phyloP scores from a whole-genome alignment of 2,888 invertebrate genomes.

The Ornithoptera alexandrae region DNA sequence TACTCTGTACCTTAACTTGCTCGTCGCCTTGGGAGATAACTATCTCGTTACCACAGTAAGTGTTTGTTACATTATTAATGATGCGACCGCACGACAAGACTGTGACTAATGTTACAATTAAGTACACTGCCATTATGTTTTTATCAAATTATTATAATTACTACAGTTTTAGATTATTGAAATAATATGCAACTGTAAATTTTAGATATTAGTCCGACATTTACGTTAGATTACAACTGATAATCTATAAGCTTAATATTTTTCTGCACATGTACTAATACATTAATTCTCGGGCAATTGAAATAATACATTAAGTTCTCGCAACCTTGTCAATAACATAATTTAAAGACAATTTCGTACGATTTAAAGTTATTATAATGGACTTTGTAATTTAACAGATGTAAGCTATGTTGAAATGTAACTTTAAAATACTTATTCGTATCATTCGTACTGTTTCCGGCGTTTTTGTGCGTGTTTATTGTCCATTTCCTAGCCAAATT shows the following conservation, averaged over 20 bases:
- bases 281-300: conserved; percentile 31
- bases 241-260: conserved; percentile 15
- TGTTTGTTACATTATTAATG: not conserved
- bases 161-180: conserved; percentile 46
- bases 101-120: conserved; percentile 28
- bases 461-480: conserved; percentile 38
- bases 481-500: conserved; percentile 75
- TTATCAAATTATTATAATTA: conserved; percentile 42
- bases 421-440: not conserved
- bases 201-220: conserved; percentile 51
- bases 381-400: conserved; percentile 8
- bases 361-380: conserved; percentile 10
- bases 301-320: conserved; percentile 27
- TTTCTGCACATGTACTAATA: conserved; percentile 21
- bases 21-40: too few species aligned
- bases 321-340: conserved; percentile 13
- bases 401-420: conserved; percentile 2
- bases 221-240: conserved; percentile 21
- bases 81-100: not conserved
- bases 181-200: conserved; percentile 58
- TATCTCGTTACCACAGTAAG: too few species aligned
- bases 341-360: conserved; percentile 18
- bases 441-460: not conserved
- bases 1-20: too few species aligned
- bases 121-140: conserved; percentile 46